Evolutionary conservation across 1,140 invertebrate species (phyloP), one percentile per base, ranked within the genome.

Genomic region (Brevipalpus yothersi): DNA sequence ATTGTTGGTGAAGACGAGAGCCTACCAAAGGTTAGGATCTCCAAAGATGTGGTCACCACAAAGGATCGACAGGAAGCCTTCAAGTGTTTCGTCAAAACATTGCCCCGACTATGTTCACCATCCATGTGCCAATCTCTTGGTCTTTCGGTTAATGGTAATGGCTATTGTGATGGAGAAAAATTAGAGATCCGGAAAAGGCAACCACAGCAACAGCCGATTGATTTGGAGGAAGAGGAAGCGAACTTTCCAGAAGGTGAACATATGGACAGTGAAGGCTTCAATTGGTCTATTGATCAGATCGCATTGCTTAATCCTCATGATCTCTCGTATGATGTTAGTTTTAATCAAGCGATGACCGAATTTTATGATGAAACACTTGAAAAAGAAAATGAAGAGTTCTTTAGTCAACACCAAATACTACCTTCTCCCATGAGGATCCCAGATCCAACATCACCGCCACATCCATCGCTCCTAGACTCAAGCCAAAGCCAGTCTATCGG

Each of bases 281-380:
- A 60, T 39, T 60, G 59, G 59, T 60, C 59, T 9, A 60, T 60
- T 39, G 59, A 60, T 21, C 59, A 60, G 21, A 47, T 60, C 10
- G 59, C 59, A 15, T 13, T 56, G 9, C 41, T 60, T 4, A 56
- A 60, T 56, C 59, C 59, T 39, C 47, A 54, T 41, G 59, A 60
- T 47, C 17, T 60, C 4, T 56, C 59, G 13, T 17, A 19, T 13
- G 40, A 41, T 54, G 58, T 41, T 10, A 10, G 41, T 11, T 40
- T 40, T 19, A 39, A 39, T 17, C 13, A 23, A 21, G 41, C 47
- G 23, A 17, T 57, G 10, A 39, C 21, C 12, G 40, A 56, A 19
- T 19, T 39, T 9, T 11, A 11, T 31, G 53, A 43, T n/a, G 13
- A 12, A 43, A 12, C 41, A n/a, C 12, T 56, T 15, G 54, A 60